Evolutionary conservation across 2,113 vertebrate genomes (phyloP).

Genomic region (Chlorodrepanis virens): DNA sequence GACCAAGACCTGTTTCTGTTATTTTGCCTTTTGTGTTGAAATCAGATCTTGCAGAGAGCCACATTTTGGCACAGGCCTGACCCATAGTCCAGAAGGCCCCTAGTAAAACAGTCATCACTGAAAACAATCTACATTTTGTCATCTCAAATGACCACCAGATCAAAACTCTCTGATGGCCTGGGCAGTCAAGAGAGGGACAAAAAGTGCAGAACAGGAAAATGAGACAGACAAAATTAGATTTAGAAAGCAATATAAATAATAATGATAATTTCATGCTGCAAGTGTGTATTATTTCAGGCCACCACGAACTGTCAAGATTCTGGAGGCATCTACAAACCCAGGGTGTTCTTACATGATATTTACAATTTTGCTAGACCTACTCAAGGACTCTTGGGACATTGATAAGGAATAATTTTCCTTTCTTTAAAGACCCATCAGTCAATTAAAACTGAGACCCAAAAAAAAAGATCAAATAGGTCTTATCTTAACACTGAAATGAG

Average conservation of each 20-base stretch:
- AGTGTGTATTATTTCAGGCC: not conserved
- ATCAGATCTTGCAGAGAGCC: not conserved
- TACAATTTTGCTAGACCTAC: not conserved
- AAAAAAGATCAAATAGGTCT: not conserved
- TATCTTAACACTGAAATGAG: not conserved
- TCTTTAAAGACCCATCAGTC: not conserved
- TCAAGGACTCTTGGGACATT: not conserved
- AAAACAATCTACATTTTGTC: not conserved
- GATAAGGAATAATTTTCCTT: not conserved
- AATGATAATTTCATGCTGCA: not conserved
- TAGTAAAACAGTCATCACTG: not conserved
- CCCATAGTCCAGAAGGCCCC: not conserved
- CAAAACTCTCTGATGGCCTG: not conserved
- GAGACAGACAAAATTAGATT: not conserved
- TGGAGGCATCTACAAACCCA: not conserved
- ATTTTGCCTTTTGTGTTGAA: not conserved
- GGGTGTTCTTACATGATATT: not conserved
- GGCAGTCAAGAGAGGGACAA: not conserved
- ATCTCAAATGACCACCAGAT: not conserved
- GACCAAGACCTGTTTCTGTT: not conserved
- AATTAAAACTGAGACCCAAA: not conserved
- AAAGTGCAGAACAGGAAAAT: not conserved
- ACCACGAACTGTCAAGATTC: not conserved
- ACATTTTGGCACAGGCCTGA: not conserved
- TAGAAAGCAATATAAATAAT: not conserved